Evolutionary conservation across 2,797 vertebrate genomes (phyloP), one percentile per base, ranked within the genome.

Genomic region (Trachurus trachurus): DNA sequence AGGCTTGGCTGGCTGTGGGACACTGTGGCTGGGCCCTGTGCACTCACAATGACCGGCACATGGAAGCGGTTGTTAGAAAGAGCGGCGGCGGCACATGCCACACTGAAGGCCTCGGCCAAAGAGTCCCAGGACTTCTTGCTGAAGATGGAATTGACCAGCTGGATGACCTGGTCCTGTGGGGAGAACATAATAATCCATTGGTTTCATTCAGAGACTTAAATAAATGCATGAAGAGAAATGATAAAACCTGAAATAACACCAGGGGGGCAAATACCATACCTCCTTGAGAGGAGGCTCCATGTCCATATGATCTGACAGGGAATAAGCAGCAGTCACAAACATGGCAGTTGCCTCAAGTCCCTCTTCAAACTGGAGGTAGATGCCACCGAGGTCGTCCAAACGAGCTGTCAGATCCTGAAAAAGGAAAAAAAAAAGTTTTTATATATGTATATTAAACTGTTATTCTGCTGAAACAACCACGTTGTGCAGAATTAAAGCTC

Each of bases 361-460:
- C 92, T 99, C 98, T 86, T 99, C 98, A 92, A 99, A 99, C 87
- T 99, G 98, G 49, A 99, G 96, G 92, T 98, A 99, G 56, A 98
- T 82, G 9, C 98, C 98, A 26, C 98, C 98, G 8, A 99, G 91
- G 78, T 99, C 98, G 94, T 99, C 98, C 89, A 99, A 85, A 42
- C 98, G 97, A 71, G 97, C 98, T 0, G 97, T 98, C 76, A 99
- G 96, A 89, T 99, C 98, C 98, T 99, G 86, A 58, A 22, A 72
- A 37, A 37, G 34, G 37, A 15, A 68, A 72, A 19, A 65, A 71
- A 9, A 4, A 76, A 34, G n/a, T n/a, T n/a, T n/a, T n/a, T n/a
- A n/a, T n/a, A n/a, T n/a, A 37, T 26, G 16, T 0, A 3, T 26
- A 2, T 44, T 34, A 39, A 50, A 45, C 21, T 0, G 4, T 8